phyloP scores from a whole-genome alignment of 2,888 invertebrate species.

The Plagodis pulveraria region DNA sequence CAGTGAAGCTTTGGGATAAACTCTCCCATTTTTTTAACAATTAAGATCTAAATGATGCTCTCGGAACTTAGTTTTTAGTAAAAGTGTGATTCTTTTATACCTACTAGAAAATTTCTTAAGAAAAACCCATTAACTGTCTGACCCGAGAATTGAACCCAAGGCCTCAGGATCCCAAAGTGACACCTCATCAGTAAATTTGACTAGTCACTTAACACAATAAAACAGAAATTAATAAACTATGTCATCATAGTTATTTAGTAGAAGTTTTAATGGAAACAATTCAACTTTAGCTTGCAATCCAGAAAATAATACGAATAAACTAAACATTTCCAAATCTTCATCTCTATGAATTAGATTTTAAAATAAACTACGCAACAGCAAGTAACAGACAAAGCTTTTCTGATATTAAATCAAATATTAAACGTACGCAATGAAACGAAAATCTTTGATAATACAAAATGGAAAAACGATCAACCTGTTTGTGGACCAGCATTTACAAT shows the following conservation, averaged over 20 bases:
- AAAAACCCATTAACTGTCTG: no score
- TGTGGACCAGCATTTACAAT: constrained; percentile 50
- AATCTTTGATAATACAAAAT: constrained; percentile 47
- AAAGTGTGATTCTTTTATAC: no score
- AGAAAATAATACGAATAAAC: constrained; percentile 18
- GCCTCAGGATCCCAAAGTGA: background rate
- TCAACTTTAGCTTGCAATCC: constrained; percentile 12
- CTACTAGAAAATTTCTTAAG: no score
- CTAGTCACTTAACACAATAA: no score
- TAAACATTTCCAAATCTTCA: constrained; percentile 20
- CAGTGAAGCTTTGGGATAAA: constrained; percentile 18
- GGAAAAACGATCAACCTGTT: constrained; percentile 53
- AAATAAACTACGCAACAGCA: constrained; percentile 48
- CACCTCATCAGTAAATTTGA: background rate
- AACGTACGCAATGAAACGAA: constrained; percentile 44
- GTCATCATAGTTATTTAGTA: background rate
- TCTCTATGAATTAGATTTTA: constrained; percentile 34
- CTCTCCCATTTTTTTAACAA: constrained; percentile 9
- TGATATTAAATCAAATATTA: constrained; percentile 49
- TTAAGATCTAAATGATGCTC: background rate
- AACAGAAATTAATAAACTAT: background rate
- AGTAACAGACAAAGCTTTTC: constrained; percentile 47
- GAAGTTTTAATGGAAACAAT: background rate
- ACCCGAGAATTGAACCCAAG: no score
- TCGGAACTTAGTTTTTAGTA: background rate